Evolutionary conservation across 2,797 vertebrate genomes (phyloP), one percentile per base, ranked within the genome.

Genomic region (Eospalax fontanierii): DNA sequence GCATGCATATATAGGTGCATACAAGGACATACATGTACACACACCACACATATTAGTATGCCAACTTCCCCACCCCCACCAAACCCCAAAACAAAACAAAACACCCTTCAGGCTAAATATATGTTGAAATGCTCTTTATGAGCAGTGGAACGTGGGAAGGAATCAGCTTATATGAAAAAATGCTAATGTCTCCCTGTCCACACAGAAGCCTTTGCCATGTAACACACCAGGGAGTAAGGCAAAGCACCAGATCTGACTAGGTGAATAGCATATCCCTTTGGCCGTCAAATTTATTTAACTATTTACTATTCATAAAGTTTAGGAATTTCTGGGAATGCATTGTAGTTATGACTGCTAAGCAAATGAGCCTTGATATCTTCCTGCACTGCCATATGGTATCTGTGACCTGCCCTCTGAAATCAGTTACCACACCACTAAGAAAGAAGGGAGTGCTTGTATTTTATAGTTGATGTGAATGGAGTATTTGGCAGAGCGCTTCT

Each of bases 331-430:
- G 75, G 54, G 30, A 86, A 92, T 30, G 35, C 40, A 76, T 21
- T 86, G 6, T 70, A 76, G 63, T 4, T 61, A 5, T 38, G 66
- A 63, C 76, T n/a, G 33, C 54, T 86, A 46, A 90, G 86, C 89
- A 94, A 93, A 83, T 76, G 54, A 92, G 46, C 87, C 89, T 83
- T 89, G 71, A 4, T 76, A 28, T 78, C 15, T 12, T 57, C n/a
- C 89, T 50, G 33, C 74, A 59, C 30, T 80, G n/a, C 28, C 70
- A 0, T 28, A 40, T 65, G 50, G 24, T 79, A 15, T 1, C 66
- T 19, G 30, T 22, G 46, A 81, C 86, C 71, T 79, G 18, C 0
- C 54, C n/a, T 85, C 19, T 94, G 43, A 87, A 89, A 65, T 86
- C 24, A 83, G 28, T 74, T 93, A 61, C 54, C 70, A 30, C 46